phyloP scores from a whole-genome alignment of 1,140 invertebrate genomes.

The Cyclina sinensis region DNA sequence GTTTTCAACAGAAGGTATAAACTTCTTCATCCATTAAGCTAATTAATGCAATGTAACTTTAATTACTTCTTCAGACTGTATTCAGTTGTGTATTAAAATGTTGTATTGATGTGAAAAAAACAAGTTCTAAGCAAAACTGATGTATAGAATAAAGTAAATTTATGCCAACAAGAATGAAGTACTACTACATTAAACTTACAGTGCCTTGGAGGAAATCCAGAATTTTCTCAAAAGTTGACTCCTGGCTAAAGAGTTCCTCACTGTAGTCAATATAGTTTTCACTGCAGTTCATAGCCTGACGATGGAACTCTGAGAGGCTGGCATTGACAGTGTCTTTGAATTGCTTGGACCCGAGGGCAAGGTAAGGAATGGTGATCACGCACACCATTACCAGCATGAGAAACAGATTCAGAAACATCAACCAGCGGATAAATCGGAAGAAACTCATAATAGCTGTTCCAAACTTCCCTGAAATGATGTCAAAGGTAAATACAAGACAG shows the following conservation, averaged over 20 bases:
- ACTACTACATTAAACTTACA: conserved; percentile 72
- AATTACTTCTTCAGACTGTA: too few species aligned
- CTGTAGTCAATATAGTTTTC: conserved; percentile 51
- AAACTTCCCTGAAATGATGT: conserved; percentile 92
- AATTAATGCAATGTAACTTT: too few species aligned
- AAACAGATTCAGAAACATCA: conserved; percentile 89
- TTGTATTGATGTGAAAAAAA: too few species aligned
- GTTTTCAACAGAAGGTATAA: too few species aligned
- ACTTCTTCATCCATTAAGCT: too few species aligned
- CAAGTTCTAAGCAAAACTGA: too few species aligned
- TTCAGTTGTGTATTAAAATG: too few species aligned
- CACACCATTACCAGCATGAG: conserved; percentile 79
- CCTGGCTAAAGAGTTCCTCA: conserved; percentile 10
- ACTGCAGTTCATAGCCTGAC: conserved; percentile 52
- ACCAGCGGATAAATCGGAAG: conserved; percentile 91
- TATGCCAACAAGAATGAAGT: too few species aligned
- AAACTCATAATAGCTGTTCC: conserved; percentile 91
- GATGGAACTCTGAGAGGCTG: conserved; percentile 18
- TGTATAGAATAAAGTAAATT: too few species aligned
- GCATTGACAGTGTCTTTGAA: conserved; percentile 14
- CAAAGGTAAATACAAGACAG: too few species aligned
- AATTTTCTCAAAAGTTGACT: conserved; percentile 58
- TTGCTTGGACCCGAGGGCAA: conserved; percentile 17
- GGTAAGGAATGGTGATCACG: conserved; percentile 62
- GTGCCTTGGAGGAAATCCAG: conserved; percentile 70